Evolutionary conservation across 2,797 vertebrate species (phyloP), one percentile per base, ranked within the genome.

Genomic region (Hypotaenidia philippensis): DNA sequence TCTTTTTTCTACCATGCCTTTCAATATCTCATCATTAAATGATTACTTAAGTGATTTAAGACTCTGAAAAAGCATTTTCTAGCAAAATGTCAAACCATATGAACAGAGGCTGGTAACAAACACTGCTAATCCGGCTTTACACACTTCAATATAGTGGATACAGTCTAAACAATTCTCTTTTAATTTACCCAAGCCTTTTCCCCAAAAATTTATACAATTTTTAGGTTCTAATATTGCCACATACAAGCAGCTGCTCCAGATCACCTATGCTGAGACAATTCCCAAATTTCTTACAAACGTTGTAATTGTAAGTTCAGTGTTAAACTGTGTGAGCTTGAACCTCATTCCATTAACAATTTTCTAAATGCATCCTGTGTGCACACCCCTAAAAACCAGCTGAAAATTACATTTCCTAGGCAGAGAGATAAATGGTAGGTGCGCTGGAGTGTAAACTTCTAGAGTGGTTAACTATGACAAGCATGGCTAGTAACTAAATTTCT

Each of bases 1-100:
- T n/a, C 41, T 55, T 90, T 79, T 69, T 83, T 50, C 31, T 57
- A 56, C 60, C 78, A 25, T 57, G 69, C 71, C 41, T 25, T 78
- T 83, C 27, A 55, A 55, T 87, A 86, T 82, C 52, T 71, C 45
- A 68, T 44, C 15, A 78, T 78, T 63, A 90, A 95, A 94, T 36
- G 11, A 78, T 79, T 92, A 78, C 72, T 87, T 88, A 87, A 68
- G 70, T 10, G 61, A 91, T 78, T 85, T 83, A 85, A 94, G 36
- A 80, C 40, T 80, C 40, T n/a, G 50, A 72, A 90, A 94, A 89
- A 61, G 19, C 23, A 76, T 90, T 92, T 89, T 74, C 59, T 81
- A 81, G 45, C 65, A 78, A 92, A 92, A 94, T 94, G 81, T 95
- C 84, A 91, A 85, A 83, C 87, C 69, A 71, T 91, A 95, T 83